phyloP scores from a whole-genome alignment of 2,797 vertebrate species.

The Cygnus olor region DNA sequence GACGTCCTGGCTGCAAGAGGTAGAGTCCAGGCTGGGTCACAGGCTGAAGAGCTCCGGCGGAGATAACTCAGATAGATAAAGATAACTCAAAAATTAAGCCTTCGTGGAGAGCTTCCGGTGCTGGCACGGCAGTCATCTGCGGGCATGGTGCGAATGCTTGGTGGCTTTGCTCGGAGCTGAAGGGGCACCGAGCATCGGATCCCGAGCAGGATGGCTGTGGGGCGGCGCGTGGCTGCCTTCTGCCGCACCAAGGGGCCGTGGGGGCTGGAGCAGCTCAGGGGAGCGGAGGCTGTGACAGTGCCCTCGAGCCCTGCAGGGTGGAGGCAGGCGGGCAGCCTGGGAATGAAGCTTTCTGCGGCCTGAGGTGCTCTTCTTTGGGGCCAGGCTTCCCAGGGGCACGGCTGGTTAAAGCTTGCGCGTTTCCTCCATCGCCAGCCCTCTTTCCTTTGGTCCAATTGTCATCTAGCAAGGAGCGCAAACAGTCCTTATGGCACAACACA shows the following conservation, averaged over 20 bases:
- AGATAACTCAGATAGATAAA: no score
- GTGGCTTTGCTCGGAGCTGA: background rate
- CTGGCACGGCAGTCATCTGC: background rate
- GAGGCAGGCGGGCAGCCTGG: background rate
- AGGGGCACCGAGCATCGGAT: no score
- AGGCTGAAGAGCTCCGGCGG: background rate
- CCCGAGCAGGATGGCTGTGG: no score
- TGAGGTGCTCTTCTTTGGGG: background rate
- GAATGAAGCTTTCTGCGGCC: background rate
- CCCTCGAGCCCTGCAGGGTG: background rate
- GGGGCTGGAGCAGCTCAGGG: background rate
- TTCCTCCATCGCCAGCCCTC: background rate
- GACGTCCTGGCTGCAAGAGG: background rate
- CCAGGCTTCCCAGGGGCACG: background rate
- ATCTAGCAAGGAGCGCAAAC: background rate
- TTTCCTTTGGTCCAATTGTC: background rate
- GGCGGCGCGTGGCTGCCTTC: no score
- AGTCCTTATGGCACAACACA: fast-evolving
- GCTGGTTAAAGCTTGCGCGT: background rate
- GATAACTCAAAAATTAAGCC: background rate
- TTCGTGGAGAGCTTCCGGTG: fast-evolving
- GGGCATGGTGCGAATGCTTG: fast-evolving
- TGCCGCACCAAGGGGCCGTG: no score
- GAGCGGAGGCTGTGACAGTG: background rate
- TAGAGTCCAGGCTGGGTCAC: no score